Percentiles rank a stretch among this genome's conserved stretches.
Conservation (phyloP, 2,113 vertebrate genomes). For the Psettodes erumei region DNA sequence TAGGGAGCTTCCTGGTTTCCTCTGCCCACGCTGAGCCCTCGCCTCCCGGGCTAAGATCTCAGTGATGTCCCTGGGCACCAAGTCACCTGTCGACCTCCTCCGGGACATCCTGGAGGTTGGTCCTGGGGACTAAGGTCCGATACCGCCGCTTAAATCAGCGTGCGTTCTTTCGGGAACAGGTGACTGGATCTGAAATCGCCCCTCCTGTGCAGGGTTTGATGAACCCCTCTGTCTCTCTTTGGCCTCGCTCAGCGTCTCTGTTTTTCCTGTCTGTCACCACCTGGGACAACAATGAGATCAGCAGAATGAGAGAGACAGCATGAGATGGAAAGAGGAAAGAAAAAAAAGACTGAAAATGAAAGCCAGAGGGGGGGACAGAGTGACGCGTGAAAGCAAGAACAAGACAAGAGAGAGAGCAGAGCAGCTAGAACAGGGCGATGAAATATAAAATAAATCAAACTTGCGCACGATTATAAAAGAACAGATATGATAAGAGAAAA, state of each 20-base stretch:
- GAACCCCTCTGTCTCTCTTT: conserved; percentile 41
- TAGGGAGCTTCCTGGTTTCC: conserved; percentile 83
- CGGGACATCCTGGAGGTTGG: conserved; percentile 79
- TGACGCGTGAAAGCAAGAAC: conserved; percentile 8
- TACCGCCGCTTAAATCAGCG: conserved; percentile 2
- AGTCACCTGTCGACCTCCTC: conserved; percentile 81
- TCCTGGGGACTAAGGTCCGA: conserved; percentile 15
- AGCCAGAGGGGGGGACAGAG: conserved; percentile 5
- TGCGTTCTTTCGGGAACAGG: neutral
- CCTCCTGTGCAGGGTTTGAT: conserved; percentile 17
- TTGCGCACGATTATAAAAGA: neutral
- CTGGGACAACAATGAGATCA: conserved; percentile 74
- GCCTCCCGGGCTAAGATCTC: conserved; percentile 82
- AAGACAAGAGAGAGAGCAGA: neutral
- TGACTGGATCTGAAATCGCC: conserved; percentile 15
- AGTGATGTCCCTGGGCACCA: conserved; percentile 85
- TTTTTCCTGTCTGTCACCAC: conserved; percentile 64
- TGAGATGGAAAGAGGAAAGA: conserved; percentile 19
- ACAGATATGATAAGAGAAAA: neutral
- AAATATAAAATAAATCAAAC: conserved; percentile 7
- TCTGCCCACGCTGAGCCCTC: conserved; percentile 77
- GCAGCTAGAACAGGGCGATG: conserved; percentile 12
- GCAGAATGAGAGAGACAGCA: conserved; percentile 45
- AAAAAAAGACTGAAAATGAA: conserved; percentile 26
- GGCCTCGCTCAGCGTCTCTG: conserved; percentile 44